Base-by-base conservation (phyloP, 2,888 invertebrate genomes). In the Morinoia aosen region DNA sequence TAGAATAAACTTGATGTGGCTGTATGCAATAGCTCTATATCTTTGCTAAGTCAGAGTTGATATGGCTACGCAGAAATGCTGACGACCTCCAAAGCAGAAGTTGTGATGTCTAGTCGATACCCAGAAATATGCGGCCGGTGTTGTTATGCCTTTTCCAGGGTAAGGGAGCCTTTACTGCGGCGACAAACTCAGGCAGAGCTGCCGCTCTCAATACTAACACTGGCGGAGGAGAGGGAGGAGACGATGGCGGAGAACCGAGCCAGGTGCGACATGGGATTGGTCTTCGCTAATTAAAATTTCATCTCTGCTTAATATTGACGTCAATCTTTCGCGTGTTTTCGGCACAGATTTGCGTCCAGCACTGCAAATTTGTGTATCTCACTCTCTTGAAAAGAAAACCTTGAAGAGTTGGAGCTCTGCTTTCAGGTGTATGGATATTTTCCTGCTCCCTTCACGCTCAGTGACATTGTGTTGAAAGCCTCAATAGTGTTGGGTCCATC, bases 101-200 rank as follows among this genome's bases (percentile, higher is more conserved):
- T 58, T 57, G 57, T 48, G 25, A 16, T 93, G 58, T 76, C 25
- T 33, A 93, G 57, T 57, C 93, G 93, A 91, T 95, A 96, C 96
- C 96, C 96, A 96, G 96, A 96, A 96, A 96, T 96, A 96, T 96
- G 96, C 95, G 96, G 96, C 95, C 93, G 96, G 96, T 96, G 96
- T 96, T 96, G 95, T 95, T 96, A 93, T 96, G 96, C 96, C 95
- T 96, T 96, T 93, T 96, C 48, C 96, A 96, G 96, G 96, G 96
- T 61, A 96, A 96, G 93, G 96, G 96, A 56, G 93, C 96, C 91
- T 96, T 96, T 94, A 96, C 96, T 33, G 96, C 96, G n/a, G 96
- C 96, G 93, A 96, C 96, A 95, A 96, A 96, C 95, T 96, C 96
- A 25, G 96, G 96, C 88, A 95, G 96, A 88, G 96, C 96, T 14